A percentile compares a stretch with the other conserved stretches of the same genome.
Evolutionary conservation across 2,113 vertebrate species (phyloP).

Genomic region (Cnemophilus loriae): DNA sequence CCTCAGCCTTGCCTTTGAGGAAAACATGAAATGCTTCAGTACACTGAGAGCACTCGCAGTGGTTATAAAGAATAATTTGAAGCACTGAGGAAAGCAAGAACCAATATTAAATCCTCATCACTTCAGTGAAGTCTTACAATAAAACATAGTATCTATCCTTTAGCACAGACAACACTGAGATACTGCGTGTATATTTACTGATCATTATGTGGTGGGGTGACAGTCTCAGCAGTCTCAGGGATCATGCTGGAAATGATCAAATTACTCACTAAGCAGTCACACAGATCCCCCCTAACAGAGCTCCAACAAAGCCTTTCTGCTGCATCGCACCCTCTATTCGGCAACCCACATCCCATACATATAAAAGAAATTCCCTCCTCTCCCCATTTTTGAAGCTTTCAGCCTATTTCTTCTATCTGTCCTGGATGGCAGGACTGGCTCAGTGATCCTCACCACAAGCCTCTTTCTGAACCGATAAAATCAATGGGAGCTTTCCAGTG

Average conservation of each 20-base stretch:
- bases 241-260: background rate
- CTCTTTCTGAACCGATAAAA: background rate
- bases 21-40: conserved; percentile 20
- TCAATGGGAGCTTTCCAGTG: background rate
- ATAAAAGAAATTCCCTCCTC: background rate
- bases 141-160: background rate
- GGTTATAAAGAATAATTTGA: background rate
- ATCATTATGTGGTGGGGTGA: background rate
- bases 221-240: background rate
- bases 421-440: background rate
- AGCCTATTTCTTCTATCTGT: background rate
- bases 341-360: background rate
- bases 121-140: background rate
- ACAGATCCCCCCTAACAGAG: background rate
- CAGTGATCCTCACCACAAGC: background rate
- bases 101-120: background rate
- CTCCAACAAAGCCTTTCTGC: background rate
- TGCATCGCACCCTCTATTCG: background rate
- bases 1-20: conserved; percentile 22
- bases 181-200: background rate
- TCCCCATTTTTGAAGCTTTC: background rate
- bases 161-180: background rate
- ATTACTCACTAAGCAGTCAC: background rate
- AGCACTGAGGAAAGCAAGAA: background rate
- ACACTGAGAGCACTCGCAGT: background rate